Evolutionary conservation across 2,888 invertebrate genomes (phyloP), one percentile per base, ranked within the genome.

Genomic region (Chymomyza procnemis): DNA sequence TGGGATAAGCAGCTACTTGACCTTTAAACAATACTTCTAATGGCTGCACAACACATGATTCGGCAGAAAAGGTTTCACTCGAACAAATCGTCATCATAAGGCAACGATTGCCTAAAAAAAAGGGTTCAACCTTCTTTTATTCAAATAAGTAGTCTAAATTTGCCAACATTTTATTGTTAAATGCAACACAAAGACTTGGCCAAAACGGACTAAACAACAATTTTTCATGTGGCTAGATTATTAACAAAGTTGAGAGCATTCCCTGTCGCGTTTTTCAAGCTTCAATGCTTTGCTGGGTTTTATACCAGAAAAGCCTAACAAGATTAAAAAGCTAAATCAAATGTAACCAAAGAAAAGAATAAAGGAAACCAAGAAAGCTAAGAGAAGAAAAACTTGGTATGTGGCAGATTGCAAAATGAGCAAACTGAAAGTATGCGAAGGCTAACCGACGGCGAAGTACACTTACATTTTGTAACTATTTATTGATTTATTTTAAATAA

Each of bases 281-380:
- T 66, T 61, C 59, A 67, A 64, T 69, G 62, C 55, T 16, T 46
- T 58, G 16, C 19, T 59, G 16, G n/a, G 9, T 26, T 26, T 57
- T 57, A n/a, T 47, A 22, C 12, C 60, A 50, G 30, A 8, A 50
- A 47, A 60, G 60, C 48, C 26, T 64, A 76, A 66, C 46, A 61
- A 70, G 70, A 73, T 82, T 79, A 71, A 71, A 71, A 71, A 69
- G 62, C 70, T 62, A 72, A 82, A 66, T 69, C 69, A 73, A 72
- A 72, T 73, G 71, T 76, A 67, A 68, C 65, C 50, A 67, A 65
- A 65, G 74, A 69, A 56, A 64, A 87, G 87, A 87, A 87, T 81
- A 87, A 87, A 79, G 81, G 74, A 67, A 66, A 26, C 1, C 6
- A 26, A 26, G 26, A 26, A 26, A 26, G 26, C 4, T 66, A 54